Conservation (phyloP, 2,113 vertebrate species). For the Hylia prasina region DNA sequence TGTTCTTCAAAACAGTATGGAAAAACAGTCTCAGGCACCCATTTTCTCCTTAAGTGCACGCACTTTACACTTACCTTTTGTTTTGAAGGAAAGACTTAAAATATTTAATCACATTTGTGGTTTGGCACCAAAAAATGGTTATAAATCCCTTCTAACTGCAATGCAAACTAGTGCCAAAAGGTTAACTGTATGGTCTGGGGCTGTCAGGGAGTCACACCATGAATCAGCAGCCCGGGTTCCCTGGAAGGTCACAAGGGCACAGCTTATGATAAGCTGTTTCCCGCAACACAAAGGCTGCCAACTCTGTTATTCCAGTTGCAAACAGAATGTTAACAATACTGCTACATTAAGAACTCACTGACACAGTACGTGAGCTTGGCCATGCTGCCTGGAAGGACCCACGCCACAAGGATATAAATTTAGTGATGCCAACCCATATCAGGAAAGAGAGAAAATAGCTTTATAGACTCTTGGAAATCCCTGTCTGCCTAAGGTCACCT, state of each 20-base stretch:
- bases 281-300: neutral
- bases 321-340: neutral
- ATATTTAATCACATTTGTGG: constrained; percentile 50
- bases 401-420: neutral
- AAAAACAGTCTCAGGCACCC: neutral
- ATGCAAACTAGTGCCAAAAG: neutral
- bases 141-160: constrained; percentile 39
- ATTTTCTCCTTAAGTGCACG: neutral
- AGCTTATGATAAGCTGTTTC: constrained; percentile 37
- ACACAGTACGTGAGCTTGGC: neutral
- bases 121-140: constrained; percentile 24
- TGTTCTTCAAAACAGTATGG: neutral
- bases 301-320: constrained; percentile 48
- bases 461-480: neutral
- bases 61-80: neutral
- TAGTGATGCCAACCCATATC: neutral
- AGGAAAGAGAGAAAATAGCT: neutral
- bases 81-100: constrained; percentile 54
- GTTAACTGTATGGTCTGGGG: neutral
- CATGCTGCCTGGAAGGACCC: neutral
- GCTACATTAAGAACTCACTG: neutral
- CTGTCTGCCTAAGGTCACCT: neutral
- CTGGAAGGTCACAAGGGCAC: constrained; percentile 26
- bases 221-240: constrained; percentile 8
- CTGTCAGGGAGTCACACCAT: neutral